A percentile compares a stretch with the other conserved stretches of the same genome.
Evolutionary conservation across 1,140 invertebrate species (phyloP).

Genomic region (Drosophila simulans): DNA sequence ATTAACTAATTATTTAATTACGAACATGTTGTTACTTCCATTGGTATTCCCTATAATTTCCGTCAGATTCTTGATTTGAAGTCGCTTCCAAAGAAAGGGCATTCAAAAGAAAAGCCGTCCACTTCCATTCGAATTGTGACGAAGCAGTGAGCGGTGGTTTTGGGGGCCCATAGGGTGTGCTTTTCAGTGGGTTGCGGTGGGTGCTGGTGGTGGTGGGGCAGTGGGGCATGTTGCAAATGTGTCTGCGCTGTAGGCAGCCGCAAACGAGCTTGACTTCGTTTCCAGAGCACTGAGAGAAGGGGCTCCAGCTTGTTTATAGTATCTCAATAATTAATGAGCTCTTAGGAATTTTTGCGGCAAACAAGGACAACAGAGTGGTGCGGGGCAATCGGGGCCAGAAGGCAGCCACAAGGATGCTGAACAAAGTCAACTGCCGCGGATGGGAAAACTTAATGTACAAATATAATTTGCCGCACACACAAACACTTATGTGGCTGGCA

Average conservation of each 20-base stretch:
- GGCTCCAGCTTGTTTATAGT: constrained; percentile 77
- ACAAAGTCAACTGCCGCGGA: constrained; percentile 75
- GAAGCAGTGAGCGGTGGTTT: neutral
- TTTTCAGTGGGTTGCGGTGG: neutral
- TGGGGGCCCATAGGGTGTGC: neutral
- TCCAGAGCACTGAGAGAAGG: constrained; percentile 24
- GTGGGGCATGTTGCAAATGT: constrained; percentile 56
- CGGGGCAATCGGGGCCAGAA: constrained; percentile 25
- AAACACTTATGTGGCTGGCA: constrained; percentile 77
- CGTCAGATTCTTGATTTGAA: neutral
- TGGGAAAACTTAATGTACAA: constrained; percentile 79
- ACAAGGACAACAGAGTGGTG: constrained; percentile 35
- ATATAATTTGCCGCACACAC: constrained; percentile 82
- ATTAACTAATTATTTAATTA: too few relatives aligned
- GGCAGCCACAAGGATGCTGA: constrained; percentile 33
- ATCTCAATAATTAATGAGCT: constrained; percentile 83
- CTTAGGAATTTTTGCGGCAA: constrained; percentile 81
- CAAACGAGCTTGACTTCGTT: constrained; percentile 82
- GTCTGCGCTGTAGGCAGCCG: constrained; percentile 75
- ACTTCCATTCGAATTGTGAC: constrained; percentile 44
- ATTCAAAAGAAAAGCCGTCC: constrained; percentile 66
- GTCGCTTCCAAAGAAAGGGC: constrained; percentile 12
- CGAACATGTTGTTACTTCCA: too few relatives aligned
- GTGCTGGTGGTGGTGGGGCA: constrained; percentile 1
- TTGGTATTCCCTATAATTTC: neutral